Conservation (phyloP, 2,797 vertebrate species). For the Anguilla marmorata region DNA sequence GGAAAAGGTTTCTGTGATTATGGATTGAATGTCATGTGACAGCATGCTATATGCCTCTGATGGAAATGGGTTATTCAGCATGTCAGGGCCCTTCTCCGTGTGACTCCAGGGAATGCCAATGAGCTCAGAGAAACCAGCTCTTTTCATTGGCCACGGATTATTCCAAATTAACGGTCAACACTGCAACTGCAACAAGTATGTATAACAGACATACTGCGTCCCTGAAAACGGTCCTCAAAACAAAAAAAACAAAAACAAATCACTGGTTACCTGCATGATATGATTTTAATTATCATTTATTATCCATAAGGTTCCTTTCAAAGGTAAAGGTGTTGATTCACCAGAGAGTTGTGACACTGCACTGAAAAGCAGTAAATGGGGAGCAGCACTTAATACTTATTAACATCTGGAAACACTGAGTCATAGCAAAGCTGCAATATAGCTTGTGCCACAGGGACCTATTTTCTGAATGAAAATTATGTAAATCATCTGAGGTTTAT, state of each 20-base stretch:
- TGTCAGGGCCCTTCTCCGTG: neutral
- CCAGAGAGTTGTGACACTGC: neutral
- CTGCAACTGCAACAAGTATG: neutral
- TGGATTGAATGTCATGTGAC: neutral
- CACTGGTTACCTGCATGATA: neutral
- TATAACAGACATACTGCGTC: neutral
- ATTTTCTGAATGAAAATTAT: neutral
- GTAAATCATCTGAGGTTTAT: neutral
- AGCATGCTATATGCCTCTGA: neutral
- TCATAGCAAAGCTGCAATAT: neutral
- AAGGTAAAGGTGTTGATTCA: neutral
- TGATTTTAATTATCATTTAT: neutral
- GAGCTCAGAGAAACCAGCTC: neutral
- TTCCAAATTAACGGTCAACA: neutral
- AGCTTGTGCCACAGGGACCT: neutral
- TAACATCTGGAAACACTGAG: slow-evolving; percentile 7
- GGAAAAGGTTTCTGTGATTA: neutral
- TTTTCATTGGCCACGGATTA: neutral
- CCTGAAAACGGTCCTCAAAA: neutral
- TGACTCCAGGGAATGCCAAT: neutral
- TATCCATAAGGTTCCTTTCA: neutral
- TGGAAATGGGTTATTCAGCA: neutral
- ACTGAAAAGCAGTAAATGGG: neutral
- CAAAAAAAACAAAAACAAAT: neutral
- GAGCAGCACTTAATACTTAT: neutral